These are phyloP conservation scores for Bombus confusus DNA, from an alignment of 1,140 invertebrate genomes.

Conservation along the genomic window DNA sequence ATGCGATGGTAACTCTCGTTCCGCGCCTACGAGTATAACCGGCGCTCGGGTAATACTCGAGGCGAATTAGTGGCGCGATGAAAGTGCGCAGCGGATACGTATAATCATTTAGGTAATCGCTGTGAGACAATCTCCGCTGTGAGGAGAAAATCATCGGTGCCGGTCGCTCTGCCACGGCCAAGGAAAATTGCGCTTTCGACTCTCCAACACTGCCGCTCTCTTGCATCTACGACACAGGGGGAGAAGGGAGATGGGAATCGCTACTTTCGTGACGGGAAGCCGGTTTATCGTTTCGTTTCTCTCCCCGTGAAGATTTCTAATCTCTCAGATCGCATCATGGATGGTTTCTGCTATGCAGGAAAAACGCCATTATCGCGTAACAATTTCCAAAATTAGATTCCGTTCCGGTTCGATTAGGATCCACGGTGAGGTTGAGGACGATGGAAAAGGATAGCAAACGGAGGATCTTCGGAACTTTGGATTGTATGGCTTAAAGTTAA, in stretches of 20 bases:
- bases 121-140: conserved; percentile 27
- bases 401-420: neutral
- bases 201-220: neutral
- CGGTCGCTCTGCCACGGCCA: conserved; percentile 20
- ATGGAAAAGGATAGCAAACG: too few species aligned
- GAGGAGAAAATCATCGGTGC: conserved; percentile 16
- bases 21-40: conserved; percentile 14
- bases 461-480: neutral
- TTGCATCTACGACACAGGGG: neutral
- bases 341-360: neutral
- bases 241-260: neutral
- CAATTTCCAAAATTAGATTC: neutral
- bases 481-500: too few species aligned
- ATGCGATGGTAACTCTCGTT: conserved; percentile 19
- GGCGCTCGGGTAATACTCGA: neutral
- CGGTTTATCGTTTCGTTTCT: conserved; percentile 20
- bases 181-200: conserved; percentile 30
- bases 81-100: conserved; percentile 28
- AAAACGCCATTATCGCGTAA: conserved; percentile 1
- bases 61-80: conserved; percentile 25
- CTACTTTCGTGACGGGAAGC: conserved; percentile 28
- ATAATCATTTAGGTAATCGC: conserved; percentile 35
- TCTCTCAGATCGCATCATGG: neutral
- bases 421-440: too few species aligned
- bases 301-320: neutral